Base-by-base conservation (phyloP, 2,888 invertebrate species). In the Apocheima hispidaria region DNA sequence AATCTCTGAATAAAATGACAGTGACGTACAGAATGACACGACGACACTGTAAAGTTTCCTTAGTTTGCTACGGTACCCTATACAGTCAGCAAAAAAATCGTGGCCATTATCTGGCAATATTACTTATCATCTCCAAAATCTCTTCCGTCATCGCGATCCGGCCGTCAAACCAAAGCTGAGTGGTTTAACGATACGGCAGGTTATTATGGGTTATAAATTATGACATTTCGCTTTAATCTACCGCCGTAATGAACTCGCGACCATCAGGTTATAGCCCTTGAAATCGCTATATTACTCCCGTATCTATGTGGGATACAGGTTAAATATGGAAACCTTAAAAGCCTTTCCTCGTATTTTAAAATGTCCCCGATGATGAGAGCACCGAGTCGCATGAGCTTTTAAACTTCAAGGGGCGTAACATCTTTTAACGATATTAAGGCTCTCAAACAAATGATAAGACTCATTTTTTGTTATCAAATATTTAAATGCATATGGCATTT, bases 151-250 rank as follows among this genome's bases (percentile, higher is more conserved):
- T 41, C 16, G 18, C 35, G 23, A 49, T 18, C 58, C 23, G 9
- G 9, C 33, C 53, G 44, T 49, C 44, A 60, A 52, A 30, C n/a
- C 49, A 21, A 38, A 38, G 30, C 53, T 36, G 56, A 51, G 51
- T 30, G 52, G 38, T 51, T 60, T 60, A 58, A 60, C 64, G 60
- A 54, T 9, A 18, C 30, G 35, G 14, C 14, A 9, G 14, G 26
- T 44, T 44, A 44, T 44, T 44, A 44, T 26, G 43, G 16, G 43
- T 44, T 44, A 44, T 44, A 44, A 65, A 56, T 56, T 53, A 62
- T 65, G 43, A 54, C 57, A 49, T 63, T 58, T 57, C 52, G 58
- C 50, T 36, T 18, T 51, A 61, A 59, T 52, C 58, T 33, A 18
- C 54, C 50, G 44, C 12, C 26, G 43, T 44, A 48, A 57, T 56